Base-by-base conservation (phyloP, 2,888 invertebrate species). In the Rhingia campestris region DNA sequence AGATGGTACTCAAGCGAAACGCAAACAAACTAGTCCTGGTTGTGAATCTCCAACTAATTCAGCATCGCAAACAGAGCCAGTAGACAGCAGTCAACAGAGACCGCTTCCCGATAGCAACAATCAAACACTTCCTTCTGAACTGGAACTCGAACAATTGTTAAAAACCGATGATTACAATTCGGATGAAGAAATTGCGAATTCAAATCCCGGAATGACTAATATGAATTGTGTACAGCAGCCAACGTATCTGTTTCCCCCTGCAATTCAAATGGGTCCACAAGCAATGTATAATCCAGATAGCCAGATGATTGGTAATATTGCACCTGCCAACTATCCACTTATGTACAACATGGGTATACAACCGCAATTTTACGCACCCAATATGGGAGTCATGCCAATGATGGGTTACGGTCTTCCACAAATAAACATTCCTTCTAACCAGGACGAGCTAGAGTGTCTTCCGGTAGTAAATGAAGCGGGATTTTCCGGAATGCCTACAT, bases 371-470 rank as follows among this genome's bases (percentile, higher is more conserved):
- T 75, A 53, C 10, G 9, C 45, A 3, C 12, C 43, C n/a, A 58
- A 53, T 10, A 58, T 70, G 69, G 12, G 41, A 10, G 37, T 49
- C 33, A 75, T 81, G 69, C 70, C 43, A 41, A 59, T 53, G 53
- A 75, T 70, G 58, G 64, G 63, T 2, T 81, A 30, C n/a, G 75
- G 81, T 3, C 2, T 59, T 32, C 75, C 75, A 6, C 64, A 66
- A 32, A 58, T 63, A 43, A 59, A 37, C 10, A 22, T 66, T 49
- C 70, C 54, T 3, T 4, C n/a, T 7, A 51, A 74, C 30, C 22
- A 58, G 7, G 30, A 56, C 51, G 80, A 84, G 47, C 32, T 84
- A 6, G 10, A 84, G 56, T 84, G 84, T 45, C 74, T 84, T 5
- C 80, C 84, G 6, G 84, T 84, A 5, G 41, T 61, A 7, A 73